phyloP scores from a whole-genome alignment of 2,888 invertebrate species.

The Brachypalpus laphriformis region DNA sequence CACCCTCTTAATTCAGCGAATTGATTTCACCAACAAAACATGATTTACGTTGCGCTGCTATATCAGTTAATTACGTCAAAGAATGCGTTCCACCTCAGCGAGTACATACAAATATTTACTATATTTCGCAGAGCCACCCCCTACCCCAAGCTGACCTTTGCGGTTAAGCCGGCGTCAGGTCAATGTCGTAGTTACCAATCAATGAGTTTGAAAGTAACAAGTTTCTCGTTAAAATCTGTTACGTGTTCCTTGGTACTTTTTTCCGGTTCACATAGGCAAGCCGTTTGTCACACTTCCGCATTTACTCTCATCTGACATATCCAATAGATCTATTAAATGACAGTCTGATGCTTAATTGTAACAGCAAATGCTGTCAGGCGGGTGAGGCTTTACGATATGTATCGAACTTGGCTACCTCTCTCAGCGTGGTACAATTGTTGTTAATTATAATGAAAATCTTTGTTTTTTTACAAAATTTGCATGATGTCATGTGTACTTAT shows the following conservation, averaged over 20 bases:
- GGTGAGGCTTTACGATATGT: neutral
- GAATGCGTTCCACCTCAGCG: conserved; percentile 49
- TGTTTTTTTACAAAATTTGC: conserved; percentile 2
- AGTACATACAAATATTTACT: conserved; percentile 27
- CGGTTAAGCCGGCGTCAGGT: neutral
- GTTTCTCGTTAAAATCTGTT: neutral
- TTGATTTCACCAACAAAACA: conserved; percentile 7
- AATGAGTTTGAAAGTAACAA: neutral
- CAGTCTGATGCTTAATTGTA: neutral
- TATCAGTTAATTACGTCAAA: conserved; percentile 31
- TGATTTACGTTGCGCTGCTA: conserved; percentile 16
- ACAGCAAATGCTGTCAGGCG: neutral
- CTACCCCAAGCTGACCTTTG: neutral
- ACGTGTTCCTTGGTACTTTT: neutral
- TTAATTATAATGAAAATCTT: conserved; percentile 16
- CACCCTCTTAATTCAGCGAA: conserved; percentile 21
- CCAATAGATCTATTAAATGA: neutral
- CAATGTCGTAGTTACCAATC: neutral
- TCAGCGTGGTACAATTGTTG: conserved; percentile 43
- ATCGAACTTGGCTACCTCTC: neutral
- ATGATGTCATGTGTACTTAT: conserved; percentile 23
- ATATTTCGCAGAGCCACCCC: conserved; percentile 4
- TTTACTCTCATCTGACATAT: neutral
- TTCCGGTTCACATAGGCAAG: neutral
- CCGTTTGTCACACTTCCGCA: neutral